A percentile compares a stretch with the other conserved stretches of the same genome.
phyloP scores from a whole-genome alignment of 2,888 invertebrate genomes.

The Cheilosia grossa region DNA sequence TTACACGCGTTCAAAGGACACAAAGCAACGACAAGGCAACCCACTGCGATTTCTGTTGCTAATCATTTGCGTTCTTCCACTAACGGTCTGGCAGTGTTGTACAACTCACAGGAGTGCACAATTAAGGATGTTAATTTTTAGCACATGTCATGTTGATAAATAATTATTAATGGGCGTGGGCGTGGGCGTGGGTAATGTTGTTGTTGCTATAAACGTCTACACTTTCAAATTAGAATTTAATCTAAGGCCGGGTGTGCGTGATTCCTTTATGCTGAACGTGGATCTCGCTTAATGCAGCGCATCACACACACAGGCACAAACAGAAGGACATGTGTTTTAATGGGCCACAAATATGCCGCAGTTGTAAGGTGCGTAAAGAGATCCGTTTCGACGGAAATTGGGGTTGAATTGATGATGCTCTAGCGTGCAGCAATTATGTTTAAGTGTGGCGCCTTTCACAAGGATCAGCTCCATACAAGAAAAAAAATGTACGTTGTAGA shows the following conservation, averaged over 20 bases:
- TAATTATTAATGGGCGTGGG: constrained; percentile 61
- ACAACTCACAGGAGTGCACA: constrained; percentile 44
- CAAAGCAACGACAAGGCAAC: constrained; percentile 23
- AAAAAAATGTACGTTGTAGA: constrained; percentile 3
- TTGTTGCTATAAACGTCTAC: neutral
- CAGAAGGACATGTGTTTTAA: constrained; percentile 68
- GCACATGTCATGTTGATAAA: constrained; percentile 74
- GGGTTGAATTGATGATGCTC: constrained; percentile 54
- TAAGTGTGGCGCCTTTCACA: constrained; percentile 59
- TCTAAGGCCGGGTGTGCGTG: constrained; percentile 38
- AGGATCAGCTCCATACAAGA: constrained; percentile 25
- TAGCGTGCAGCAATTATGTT: constrained; percentile 62
- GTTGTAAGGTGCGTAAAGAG: constrained; percentile 62
- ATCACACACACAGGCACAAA: constrained; percentile 26
- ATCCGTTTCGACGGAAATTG: constrained; percentile 57
- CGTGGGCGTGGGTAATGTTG: neutral
- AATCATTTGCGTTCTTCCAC: constrained; percentile 61
- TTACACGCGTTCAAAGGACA: constrained; percentile 43
- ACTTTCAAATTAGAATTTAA: constrained; percentile 66
- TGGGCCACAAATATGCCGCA: constrained; percentile 74
- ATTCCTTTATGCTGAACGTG: constrained; percentile 31
- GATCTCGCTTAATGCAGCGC: constrained; percentile 48
- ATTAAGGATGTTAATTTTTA: constrained; percentile 74
- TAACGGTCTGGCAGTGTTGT: constrained; percentile 8
- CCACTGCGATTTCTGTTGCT: constrained; percentile 54